Base-by-base conservation (phyloP, 2,888 invertebrate genomes). In the Drosophila anomalata region DNA sequence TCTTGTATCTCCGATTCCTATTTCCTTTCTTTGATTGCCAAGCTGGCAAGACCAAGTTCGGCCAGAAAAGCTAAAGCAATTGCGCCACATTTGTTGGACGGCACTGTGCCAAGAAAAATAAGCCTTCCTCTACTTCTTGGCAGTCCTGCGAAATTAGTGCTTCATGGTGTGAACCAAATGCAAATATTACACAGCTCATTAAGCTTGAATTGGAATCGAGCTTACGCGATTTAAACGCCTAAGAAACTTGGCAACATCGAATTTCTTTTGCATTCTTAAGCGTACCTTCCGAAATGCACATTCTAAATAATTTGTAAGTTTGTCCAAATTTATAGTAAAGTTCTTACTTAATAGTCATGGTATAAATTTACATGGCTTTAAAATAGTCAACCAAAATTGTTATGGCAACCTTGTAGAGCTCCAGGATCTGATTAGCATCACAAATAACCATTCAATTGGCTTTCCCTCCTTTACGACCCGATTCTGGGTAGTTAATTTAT, bases 181-280 rank as follows among this genome's bases (percentile, higher is more conserved):
- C 86, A 85, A 82, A 85, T 82, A 85, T 82, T 79, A 85, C 77
- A 81, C 80, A 79, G 86, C 86, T 86, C 82, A 82, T 82, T 82
- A 82, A 78, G 65, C 66, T 50, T 65, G 70, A 83, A 82, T 82
- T 82, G 80, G 78, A 79, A 68, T 82, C 75, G 58, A 71, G 57
- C 62, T 59, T 59, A 67, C 39, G 31, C 47, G 41, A 63, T 42
- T 54, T 54, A 33, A 14, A 29, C 46, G 46, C 24, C 39, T 7
- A 17, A 17, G 20, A 47, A 67, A 70, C 46, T 80, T 80, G 76
- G 76, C 80, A 78, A 7, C 63, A 3, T 1, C 2, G 39, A 31
- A 17, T 22, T 22, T 36, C 14, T 14, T 20, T 17, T 17, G 20
- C 17, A 36, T 54, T 11, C 11, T 14, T 22, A 17, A 46, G 33